Base-by-base conservation (phyloP, 2,888 invertebrate species). In the Thumatha senex region DNA sequence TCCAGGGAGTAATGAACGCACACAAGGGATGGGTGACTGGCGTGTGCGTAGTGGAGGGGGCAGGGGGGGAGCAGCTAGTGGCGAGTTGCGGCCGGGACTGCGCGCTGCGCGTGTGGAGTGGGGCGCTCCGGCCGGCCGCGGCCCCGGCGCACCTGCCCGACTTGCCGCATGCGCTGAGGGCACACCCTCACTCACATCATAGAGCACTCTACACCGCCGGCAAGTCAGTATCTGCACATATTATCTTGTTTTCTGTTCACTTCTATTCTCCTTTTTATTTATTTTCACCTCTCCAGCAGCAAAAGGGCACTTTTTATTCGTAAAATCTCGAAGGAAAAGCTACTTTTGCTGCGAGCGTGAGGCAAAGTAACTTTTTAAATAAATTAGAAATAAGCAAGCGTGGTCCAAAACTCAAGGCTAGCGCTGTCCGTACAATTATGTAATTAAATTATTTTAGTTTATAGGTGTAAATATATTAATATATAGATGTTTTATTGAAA, bases 21-120 rank as follows among this genome's bases (percentile, higher is more conserved):
- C 97, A 97, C 92, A 96, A 96, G 79, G 96, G 96, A 73, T 97
- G 97, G 97, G 95, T 97, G 67, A 95, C 95, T 63, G 96, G 96
- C 49, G 92, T 97, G 80, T 93, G 79, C 65, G 55, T 61, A 34
- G 56, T 80, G 46, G 74, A 65, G 8, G 74, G 67, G 9, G 74
- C 47, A 1, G 63, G 61, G 78, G 75, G n/a, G 13, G 56, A 47
- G 83, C 24, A 81, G 74, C 54, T 93, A 43, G 87, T 96, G 73
- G 92, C 95, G 54, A 95, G 95, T 67, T 95, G 95, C 60, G 97
- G 97, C 61, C 94, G 97, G 31, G 95, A 95, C 74, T 96, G 96
- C 29, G 90, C 93, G 61, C 89, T 97, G 63, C 95, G 96, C 65
- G 90, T 96, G 67, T 97, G 97, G 97, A 93, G 94, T 72, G 84